Evolutionary conservation across 2,113 vertebrate genomes (phyloP).

Genomic region (Laterallus jamaicensis): DNA sequence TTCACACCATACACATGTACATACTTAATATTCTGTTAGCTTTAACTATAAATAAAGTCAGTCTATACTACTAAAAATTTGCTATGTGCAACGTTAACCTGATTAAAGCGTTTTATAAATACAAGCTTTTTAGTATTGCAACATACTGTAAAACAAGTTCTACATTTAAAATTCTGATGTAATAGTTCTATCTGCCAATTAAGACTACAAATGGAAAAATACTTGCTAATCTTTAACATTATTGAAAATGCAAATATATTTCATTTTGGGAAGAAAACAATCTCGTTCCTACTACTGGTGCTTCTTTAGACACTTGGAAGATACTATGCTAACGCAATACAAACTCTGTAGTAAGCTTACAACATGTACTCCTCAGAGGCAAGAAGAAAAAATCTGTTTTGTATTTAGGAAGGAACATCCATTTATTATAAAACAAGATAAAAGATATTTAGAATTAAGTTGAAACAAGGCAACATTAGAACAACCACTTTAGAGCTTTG

Average conservation of each 20-base stretch:
- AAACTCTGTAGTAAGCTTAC: slow-evolving; percentile 69
- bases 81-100: slow-evolving; percentile 72
- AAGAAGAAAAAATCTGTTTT: slow-evolving; percentile 57
- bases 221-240: slow-evolving; percentile 72
- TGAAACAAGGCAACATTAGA: slow-evolving; percentile 79
- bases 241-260: slow-evolving; percentile 75
- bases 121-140: slow-evolving; percentile 72
- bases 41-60: slow-evolving; percentile 71
- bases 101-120: slow-evolving; percentile 77
- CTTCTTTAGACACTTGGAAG: slow-evolving; percentile 58
- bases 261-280: slow-evolving; percentile 68
- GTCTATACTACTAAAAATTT: slow-evolving; percentile 64
- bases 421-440: slow-evolving; percentile 81
- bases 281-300: slow-evolving; percentile 57
- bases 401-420: slow-evolving; percentile 66
- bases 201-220: slow-evolving; percentile 77
- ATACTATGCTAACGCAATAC: slow-evolving; percentile 69
- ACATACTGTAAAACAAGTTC: slow-evolving; percentile 70
- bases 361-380: slow-evolving; percentile 68
- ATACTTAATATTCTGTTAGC: slow-evolving; percentile 29
- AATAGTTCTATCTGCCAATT: slow-evolving; percentile 67
- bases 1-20: slow-evolving; percentile 57
- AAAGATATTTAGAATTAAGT: slow-evolving; percentile 66
- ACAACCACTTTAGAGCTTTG: slow-evolving; percentile 71
- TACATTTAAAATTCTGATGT: slow-evolving; percentile 70